phyloP scores from a whole-genome alignment of 2,888 invertebrate genomes.

The Ectobius pallidus region DNA sequence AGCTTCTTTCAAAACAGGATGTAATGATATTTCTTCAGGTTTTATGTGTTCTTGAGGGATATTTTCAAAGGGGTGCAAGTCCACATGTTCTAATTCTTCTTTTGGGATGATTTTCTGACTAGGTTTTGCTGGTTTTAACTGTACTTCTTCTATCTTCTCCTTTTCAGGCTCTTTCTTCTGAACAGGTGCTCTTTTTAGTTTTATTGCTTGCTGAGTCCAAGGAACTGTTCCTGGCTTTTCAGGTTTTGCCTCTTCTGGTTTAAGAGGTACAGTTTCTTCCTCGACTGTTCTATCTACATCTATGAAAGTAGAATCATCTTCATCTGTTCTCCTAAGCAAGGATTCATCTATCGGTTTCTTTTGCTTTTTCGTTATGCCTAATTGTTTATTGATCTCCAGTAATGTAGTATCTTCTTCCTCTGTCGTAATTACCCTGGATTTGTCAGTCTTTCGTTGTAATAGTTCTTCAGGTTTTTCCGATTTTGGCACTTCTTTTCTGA shows the following conservation, averaged over 20 bases:
- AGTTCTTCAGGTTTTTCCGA: slow-evolving; percentile 40
- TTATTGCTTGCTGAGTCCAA: slow-evolving; percentile 43
- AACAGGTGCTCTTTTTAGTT: slow-evolving; percentile 51
- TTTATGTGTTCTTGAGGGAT: background rate
- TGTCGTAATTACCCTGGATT: slow-evolving; percentile 36
- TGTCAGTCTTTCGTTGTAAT: slow-evolving; percentile 41
- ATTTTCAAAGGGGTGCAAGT: slow-evolving; percentile 26
- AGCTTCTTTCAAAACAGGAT: background rate
- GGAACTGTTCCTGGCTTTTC: slow-evolving; percentile 35
- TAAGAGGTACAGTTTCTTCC: background rate
- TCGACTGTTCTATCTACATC: slow-evolving; percentile 43
- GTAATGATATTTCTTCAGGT: background rate
- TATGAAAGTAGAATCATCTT: slow-evolving; percentile 47
- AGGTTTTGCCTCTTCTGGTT: background rate
- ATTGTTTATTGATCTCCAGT: slow-evolving; percentile 37
- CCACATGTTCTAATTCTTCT: slow-evolving; percentile 38
- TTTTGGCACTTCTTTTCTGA: slow-evolving; percentile 54
- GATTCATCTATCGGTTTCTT: slow-evolving; percentile 34
- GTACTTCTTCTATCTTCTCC: slow-evolving; percentile 57
- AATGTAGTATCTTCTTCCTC: slow-evolving; percentile 20
- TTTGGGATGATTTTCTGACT: background rate
- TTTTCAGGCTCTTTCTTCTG: slow-evolving; percentile 43
- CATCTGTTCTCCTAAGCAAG: slow-evolving; percentile 41
- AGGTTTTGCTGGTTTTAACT: slow-evolving; percentile 55
- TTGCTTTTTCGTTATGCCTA: background rate